phyloP scores from a whole-genome alignment of 2,888 invertebrate genomes.

The Omphaloscelis lunosa region DNA sequence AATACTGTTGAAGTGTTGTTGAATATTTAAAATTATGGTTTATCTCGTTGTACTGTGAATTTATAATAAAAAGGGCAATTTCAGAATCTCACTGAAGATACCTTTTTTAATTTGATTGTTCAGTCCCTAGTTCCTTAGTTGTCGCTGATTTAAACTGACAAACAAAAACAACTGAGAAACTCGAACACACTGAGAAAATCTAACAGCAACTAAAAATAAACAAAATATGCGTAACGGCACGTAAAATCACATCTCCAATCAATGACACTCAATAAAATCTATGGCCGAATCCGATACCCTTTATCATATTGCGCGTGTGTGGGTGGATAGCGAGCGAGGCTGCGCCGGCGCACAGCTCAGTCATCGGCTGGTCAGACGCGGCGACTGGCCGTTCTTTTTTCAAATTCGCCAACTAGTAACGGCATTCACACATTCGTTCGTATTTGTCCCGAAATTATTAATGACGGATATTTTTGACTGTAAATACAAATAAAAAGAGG shows the following conservation, averaged over 20 bases:
- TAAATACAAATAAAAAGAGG: constrained; percentile 42
- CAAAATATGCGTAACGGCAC: constrained; percentile 21
- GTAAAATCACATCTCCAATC: constrained; percentile 72
- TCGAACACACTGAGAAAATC: constrained; percentile 10
- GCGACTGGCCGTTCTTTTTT: constrained; percentile 78
- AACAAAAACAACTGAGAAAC: not conserved
- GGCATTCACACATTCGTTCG: constrained; percentile 39
- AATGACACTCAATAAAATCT: constrained; percentile 74
- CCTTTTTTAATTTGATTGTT: not conserved
- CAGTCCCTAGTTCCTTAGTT: not conserved
- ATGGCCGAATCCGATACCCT: constrained; percentile 73
- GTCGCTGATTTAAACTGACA: not conserved
- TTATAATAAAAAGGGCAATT: not conserved
- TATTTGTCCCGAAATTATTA: constrained; percentile 25
- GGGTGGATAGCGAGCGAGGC: constrained; percentile 71
- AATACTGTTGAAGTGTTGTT: not conserved
- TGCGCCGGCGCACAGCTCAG: constrained; percentile 78
- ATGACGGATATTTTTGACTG: constrained; percentile 33
- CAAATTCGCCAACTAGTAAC: constrained; percentile 59
- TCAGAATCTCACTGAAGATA: not conserved
- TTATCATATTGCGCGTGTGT: constrained; percentile 73
- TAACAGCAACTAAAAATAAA: not conserved
- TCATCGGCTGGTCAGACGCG: constrained; percentile 82
- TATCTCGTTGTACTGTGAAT: not conserved
- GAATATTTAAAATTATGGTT: not conserved